These are phyloP conservation scores for Acanthosepion esculentum DNA, from an alignment of 2,888 invertebrate species.

Conservation along the genomic window DNA sequence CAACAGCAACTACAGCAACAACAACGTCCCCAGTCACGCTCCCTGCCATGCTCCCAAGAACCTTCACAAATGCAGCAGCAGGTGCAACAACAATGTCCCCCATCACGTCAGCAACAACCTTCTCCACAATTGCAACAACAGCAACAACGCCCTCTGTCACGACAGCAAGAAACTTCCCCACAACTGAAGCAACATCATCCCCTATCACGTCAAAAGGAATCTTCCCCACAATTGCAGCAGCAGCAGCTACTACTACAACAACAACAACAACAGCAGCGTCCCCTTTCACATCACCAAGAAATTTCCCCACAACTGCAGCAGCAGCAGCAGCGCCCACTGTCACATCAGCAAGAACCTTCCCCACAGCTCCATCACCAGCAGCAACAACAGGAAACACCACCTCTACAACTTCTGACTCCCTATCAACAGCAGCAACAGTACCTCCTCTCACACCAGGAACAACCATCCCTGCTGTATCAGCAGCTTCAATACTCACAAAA, in stretches of 20 bases:
- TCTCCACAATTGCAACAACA: not conserved
- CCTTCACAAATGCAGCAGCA: not conserved
- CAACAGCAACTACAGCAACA: not conserved
- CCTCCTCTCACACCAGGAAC: not conserved
- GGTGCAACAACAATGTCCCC: not conserved
- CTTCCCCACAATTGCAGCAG: not conserved
- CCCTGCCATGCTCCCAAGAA: not conserved
- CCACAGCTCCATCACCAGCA: not conserved
- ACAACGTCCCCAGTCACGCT: not conserved
- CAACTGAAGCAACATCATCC: not conserved
- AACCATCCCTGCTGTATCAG: not conserved
- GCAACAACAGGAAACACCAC: not conserved
- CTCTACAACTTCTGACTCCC: not conserved
- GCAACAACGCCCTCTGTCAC: not conserved
- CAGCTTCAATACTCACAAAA: not conserved
- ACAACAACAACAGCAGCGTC: not conserved
- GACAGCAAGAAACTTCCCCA: not conserved
- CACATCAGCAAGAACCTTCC: slow-evolving; percentile 34
- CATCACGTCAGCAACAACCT: not conserved
- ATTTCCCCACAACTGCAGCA: not conserved
- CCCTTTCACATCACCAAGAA: not conserved
- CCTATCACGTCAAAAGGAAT: not conserved
- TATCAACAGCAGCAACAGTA: not conserved
- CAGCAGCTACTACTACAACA: not conserved
- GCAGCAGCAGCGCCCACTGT: not conserved